Base-by-base conservation (phyloP, 2,113 vertebrate genomes). In the Ptilonorhynchus violaceus region DNA sequence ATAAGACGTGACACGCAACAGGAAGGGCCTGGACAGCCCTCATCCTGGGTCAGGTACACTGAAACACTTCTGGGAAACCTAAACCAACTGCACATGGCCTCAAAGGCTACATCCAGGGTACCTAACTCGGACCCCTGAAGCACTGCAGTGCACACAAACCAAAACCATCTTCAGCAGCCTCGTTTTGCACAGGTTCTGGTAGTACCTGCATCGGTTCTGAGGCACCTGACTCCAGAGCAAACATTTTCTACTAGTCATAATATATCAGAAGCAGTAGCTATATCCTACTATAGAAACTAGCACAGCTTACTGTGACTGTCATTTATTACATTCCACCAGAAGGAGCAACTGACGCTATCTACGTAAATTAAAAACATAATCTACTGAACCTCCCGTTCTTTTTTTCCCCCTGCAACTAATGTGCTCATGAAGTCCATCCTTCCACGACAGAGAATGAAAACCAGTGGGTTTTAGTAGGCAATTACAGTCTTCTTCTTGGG, bases 111-210 rank as follows among this genome's bases (percentile, higher is more conserved):
- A 1, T 17, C 42, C 0, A 0, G 69, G 53, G 31, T 11, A 62
- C 31, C 25, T 7, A 39, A 78, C 31, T 44, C 0, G 0, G 33
- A 28, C 17, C 74, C 19, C 13, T 53, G 37, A 37, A 37, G 50
- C 16, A 9, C 41, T 2, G 46, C 0, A 0, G 68, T 1, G 4
- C 9, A 21, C 74, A 35, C 7, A 8, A 76, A 66, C 42, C 2
- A 4, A 44, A 85, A 66, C 8, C 41, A 33, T 33, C 52, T 59
- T 28, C 60, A 44, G 33, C 52, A 60, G 25, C 12, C 41, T 47
- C 35, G 4, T 18, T 72, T 37, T 25, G 41, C 21, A 46, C 33
- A 59, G 7, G 4, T 59, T 64, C 53, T 67, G 64, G 7, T 11
- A 82, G 46, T 23, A 62, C 13, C 35, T 53, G 13, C 52, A 33